Evolutionary conservation across 2,113 vertebrate species (phyloP), one percentile per base, ranked within the genome.

Genomic region (Pycnonotus jocosus): DNA sequence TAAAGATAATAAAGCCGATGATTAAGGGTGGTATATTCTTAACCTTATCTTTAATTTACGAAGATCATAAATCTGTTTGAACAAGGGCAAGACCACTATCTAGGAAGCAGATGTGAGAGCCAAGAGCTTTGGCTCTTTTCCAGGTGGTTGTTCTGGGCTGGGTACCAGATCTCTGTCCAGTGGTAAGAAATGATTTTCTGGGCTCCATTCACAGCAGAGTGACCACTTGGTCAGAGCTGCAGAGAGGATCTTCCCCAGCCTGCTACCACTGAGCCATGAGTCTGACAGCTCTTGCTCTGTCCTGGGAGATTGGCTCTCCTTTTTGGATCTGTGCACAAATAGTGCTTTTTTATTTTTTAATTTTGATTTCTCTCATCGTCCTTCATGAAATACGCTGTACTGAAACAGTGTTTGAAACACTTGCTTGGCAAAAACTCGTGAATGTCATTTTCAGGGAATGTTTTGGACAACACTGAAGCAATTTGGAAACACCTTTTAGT

Each of bases 191-290:
- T 56, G 3, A 27, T 60, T 93, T 91, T 53, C 56, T 83, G 76
- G 72, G 47, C n/a, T 51, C 48, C 1, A 4, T 60, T 88, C 69
- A 21, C 33, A 80, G 30, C 6, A 7, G 27, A 80, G 54, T 33
- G 45, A 45, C 30, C 58, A 16, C 79, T 81, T 6, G 58, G 28
- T 77, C 47, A 23, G 20, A 54, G 35, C 50, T 82, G 37, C 6
- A 6, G 37, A 27, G 11, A 58, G n/a, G 31, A 88, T 45, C 33
- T 70, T 80, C 54, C 42, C 23, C 35, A 31, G 12, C 12, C 31
- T 78, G 35, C 38, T 10, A 0, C 0, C 0, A 38, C 16, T 2
- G 4, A 88, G 47, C 42, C 3, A 0, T 23, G 35, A n/a, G 28
- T 40, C 38, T 76, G 57, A 17, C n/a, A 76, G 44, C 21, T 53